phyloP scores from a whole-genome alignment of 2,888 invertebrate genomes.

The Drosophila bunnanda region DNA sequence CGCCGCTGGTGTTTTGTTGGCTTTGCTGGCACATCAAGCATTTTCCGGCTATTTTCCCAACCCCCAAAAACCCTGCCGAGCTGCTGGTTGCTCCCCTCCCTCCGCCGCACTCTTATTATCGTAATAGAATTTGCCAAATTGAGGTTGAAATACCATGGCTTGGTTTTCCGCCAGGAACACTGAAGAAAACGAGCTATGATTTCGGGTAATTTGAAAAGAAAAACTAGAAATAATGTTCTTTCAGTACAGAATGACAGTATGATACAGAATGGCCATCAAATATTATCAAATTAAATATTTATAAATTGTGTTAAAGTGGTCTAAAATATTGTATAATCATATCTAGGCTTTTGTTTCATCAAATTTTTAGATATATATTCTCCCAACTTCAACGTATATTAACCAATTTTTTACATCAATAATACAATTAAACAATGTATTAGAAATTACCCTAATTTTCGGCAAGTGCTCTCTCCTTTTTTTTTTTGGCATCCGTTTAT shows the following conservation, averaged over 20 bases:
- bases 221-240: neutral
- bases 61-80: conserved; percentile 4
- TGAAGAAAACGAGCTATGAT: neutral
- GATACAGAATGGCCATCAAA: too few relatives aligned
- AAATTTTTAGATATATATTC: neutral
- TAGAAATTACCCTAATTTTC: neutral
- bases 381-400: neutral
- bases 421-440: neutral
- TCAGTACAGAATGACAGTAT: too few relatives aligned
- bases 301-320: too few relatives aligned
- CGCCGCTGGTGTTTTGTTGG: conserved; percentile 28
- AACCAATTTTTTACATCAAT: too few relatives aligned
- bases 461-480: conserved; percentile 20
- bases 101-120: conserved; percentile 71
- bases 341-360: too few relatives aligned
- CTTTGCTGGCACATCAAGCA: conserved; percentile 70
- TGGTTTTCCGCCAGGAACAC: conserved; percentile 6
- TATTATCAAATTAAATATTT: too few relatives aligned
- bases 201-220: neutral
- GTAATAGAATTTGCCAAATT: conserved; percentile 84
- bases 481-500: conserved; percentile 78
- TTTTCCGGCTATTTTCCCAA: conserved; percentile 75
- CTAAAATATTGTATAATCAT: too few relatives aligned
- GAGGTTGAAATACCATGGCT: conserved; percentile 81
- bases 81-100: conserved; percentile 19